These are phyloP conservation scores for Rhopalosiphum maidis DNA, from an alignment of 1,140 invertebrate species.

Conservation along the genomic window DNA sequence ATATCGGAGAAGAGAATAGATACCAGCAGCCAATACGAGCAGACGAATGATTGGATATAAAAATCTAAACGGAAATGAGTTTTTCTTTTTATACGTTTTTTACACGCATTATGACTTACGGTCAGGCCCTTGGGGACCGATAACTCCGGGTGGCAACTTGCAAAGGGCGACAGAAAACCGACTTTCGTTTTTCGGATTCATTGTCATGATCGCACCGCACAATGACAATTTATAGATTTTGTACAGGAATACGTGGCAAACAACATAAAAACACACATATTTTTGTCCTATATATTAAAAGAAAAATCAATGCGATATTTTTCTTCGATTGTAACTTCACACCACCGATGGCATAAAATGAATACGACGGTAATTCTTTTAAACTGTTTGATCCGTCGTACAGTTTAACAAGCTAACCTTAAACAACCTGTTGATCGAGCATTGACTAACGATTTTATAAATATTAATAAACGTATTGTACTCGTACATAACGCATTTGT, in stretches of 20 bases:
- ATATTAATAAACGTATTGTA: not conserved
- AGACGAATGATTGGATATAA: constrained; percentile 9
- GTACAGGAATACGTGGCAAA: not conserved
- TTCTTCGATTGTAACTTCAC: not conserved
- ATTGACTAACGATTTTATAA: not conserved
- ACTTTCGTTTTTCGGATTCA: not conserved
- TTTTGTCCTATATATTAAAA: not conserved
- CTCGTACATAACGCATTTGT: not conserved
- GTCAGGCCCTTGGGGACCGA: not conserved
- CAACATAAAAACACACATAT: not conserved
- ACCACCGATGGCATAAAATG: not conserved
- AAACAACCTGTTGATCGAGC: not conserved
- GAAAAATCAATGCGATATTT: not conserved
- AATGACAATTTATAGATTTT: not conserved
- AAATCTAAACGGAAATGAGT: constrained; percentile 19
- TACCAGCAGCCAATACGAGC: not conserved
- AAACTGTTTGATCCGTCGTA: not conserved
- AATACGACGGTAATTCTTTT: not conserved
- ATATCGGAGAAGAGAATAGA: not conserved
- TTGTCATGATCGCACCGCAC: not conserved
- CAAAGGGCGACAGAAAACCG: not conserved
- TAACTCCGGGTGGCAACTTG: not conserved
- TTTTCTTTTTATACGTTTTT: constrained; percentile 3
- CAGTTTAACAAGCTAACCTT: not conserved
- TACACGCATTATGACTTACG: not conserved